Evolutionary conservation across 2,797 vertebrate genomes (phyloP).

Genomic region (Myripristis murdjan): DNA sequence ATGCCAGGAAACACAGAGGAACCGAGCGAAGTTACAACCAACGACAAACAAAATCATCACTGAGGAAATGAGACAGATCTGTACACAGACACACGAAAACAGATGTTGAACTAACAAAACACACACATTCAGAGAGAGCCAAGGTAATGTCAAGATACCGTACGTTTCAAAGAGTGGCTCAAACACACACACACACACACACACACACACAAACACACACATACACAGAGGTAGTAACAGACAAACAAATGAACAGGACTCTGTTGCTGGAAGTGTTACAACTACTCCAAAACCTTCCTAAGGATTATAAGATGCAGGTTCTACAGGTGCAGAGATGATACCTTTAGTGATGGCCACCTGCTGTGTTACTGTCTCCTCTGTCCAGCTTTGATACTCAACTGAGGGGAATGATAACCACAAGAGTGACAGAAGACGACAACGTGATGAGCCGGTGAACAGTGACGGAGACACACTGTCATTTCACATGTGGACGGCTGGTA

Average conservation of each 20-base stretch:
- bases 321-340: constrained; percentile 66
- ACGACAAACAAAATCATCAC: neutral
- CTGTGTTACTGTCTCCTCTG: constrained; percentile 76
- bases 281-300: constrained; percentile 2
- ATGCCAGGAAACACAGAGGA: neutral
- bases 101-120: neutral
- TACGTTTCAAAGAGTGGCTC: constrained; percentile 18
- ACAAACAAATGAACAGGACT: neutral
- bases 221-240: neutral
- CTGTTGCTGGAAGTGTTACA: constrained; percentile 3
- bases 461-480: constrained; percentile 2
- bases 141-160: neutral
- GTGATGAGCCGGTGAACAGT: constrained; percentile 17
- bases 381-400: constrained; percentile 81
- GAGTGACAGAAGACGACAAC: constrained; percentile 54
- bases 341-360: constrained; percentile 75
- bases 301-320: neutral
- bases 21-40: constrained; percentile 13
- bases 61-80: no score
- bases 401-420: constrained; percentile 63
- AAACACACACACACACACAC: constrained; percentile 20
- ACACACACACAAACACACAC: neutral
- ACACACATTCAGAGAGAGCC: constrained; percentile 32
- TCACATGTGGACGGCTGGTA: constrained; percentile 23
- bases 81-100: no score